Evolutionary conservation across 2,888 invertebrate genomes (phyloP).

Genomic region (Altica lythri): DNA sequence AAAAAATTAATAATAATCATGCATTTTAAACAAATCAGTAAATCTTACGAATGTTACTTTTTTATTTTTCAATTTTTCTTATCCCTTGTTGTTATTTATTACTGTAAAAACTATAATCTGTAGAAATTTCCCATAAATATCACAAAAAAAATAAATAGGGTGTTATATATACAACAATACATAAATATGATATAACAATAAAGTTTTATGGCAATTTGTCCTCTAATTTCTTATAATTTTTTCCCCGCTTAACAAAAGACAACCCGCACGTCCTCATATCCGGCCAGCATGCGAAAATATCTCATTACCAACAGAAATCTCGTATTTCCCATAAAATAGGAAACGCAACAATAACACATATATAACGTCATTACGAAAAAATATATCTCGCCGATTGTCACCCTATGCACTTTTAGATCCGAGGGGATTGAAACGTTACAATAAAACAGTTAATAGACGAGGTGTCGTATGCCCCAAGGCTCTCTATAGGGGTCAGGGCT

Average conservation of each 20-base stretch:
- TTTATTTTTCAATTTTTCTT: no score
- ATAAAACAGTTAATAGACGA: conserved; percentile 60
- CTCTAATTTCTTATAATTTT: conserved; percentile 36
- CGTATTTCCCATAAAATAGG: conserved; percentile 46
- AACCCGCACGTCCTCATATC: conserved; percentile 35
- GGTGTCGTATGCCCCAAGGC: conserved; percentile 57
- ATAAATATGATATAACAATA: conserved; percentile 8
- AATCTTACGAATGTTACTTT: no score
- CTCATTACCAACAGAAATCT: conserved; percentile 48
- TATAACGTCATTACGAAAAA: conserved; percentile 53
- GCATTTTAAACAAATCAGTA: no score
- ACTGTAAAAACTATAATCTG: no score
- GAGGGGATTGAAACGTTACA: conserved; percentile 57
- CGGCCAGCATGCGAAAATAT: conserved; percentile 47
- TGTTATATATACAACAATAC: no score
- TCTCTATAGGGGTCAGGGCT: conserved; percentile 51
- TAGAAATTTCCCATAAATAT: no score
- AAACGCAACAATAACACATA: conserved; percentile 49
- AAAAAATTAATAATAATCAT: no score
- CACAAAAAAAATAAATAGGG: no score
- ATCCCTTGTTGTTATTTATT: no score
- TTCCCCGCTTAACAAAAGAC: conserved; percentile 24
- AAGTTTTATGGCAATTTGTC: conserved; percentile 14
- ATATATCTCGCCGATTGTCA: conserved; percentile 44
- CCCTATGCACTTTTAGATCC: conserved; percentile 42